A percentile compares a stretch with the other conserved stretches of the same genome.
These are phyloP conservation scores for Xenopus petersii DNA, from an alignment of 2,797 vertebrate species.

Conservation along the genomic window DNA sequence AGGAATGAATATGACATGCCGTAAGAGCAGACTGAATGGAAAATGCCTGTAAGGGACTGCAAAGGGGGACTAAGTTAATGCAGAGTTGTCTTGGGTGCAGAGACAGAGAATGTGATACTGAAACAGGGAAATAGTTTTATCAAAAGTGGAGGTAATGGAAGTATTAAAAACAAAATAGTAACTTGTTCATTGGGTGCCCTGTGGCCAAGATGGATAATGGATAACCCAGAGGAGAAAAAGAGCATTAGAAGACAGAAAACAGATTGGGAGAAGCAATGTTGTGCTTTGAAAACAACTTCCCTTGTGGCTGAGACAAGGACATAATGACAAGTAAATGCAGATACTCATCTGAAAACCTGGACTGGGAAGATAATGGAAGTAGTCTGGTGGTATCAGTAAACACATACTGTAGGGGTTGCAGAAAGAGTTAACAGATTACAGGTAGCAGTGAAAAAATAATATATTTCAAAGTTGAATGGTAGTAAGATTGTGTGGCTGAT, in stretches of 20 bases:
- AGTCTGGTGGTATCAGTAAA: not conserved
- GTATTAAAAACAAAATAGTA: conserved; percentile 34
- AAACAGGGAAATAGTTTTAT: conserved; percentile 18
- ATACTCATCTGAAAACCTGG: conserved; percentile 4
- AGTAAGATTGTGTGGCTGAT: no score
- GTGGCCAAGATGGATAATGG: conserved; percentile 15
- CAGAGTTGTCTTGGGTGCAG: conserved; percentile 13
- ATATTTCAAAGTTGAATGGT: no score
- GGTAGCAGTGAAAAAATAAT: no score
- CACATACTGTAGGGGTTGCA: not conserved
- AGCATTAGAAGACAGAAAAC: conserved; percentile 27
- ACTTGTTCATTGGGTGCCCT: conserved; percentile 23
- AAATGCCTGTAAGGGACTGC: conserved; percentile 27
- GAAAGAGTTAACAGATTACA: no score
- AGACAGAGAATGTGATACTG: conserved; percentile 12
- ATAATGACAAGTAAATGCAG: conserved; percentile 22
- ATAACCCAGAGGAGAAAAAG: conserved; percentile 2
- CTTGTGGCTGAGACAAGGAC: conserved; percentile 30
- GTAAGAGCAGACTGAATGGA: conserved; percentile 16
- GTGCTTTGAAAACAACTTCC: conserved; percentile 17
- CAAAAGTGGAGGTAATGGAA: conserved; percentile 27
- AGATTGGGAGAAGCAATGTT: conserved; percentile 35
- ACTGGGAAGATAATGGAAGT: not conserved
- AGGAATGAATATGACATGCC: conserved; percentile 4
- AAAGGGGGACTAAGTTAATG: conserved; percentile 28